These are phyloP conservation scores for Gastrophryne carolinensis DNA, from an alignment of 2,797 vertebrate genomes.

Conservation along the genomic window DNA sequence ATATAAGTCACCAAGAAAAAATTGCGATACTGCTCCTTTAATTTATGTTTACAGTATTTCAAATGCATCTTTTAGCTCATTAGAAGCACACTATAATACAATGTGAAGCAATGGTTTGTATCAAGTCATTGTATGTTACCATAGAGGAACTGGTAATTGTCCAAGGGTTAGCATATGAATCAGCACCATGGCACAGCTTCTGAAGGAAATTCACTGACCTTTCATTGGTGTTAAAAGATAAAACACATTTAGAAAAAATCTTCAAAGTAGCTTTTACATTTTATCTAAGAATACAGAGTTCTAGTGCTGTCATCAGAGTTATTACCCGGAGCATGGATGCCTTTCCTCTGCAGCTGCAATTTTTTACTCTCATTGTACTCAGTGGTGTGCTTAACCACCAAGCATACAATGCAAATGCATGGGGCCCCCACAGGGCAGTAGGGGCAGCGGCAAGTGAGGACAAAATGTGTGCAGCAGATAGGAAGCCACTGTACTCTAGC, in stretches of 20 bases:
- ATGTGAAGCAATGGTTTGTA: too few species aligned
- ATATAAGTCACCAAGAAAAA: too few species aligned
- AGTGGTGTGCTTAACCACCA: too few species aligned
- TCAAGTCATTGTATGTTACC: not conserved
- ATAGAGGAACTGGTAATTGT: not conserved
- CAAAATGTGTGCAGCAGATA: too few species aligned
- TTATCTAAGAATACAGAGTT: not conserved
- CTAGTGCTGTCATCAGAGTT: not conserved
- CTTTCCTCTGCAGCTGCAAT: too few species aligned
- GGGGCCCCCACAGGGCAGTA: too few species aligned
- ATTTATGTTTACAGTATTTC: too few species aligned
- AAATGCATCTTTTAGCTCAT: not conserved
- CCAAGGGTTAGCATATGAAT: not conserved
- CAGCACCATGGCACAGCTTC: not conserved
- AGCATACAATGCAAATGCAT: too few species aligned
- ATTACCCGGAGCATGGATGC: not conserved
- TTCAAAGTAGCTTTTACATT: not conserved
- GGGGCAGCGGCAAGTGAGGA: too few species aligned
- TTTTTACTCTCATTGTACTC: too few species aligned
- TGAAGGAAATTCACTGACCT: not conserved
- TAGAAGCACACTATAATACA: not conserved
- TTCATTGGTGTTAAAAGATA: not conserved
- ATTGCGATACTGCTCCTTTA: too few species aligned
- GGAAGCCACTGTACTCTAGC: too few species aligned
- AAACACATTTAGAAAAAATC: not conserved